Conservation (phyloP, 2,797 vertebrate species). For the Emydoidea blandingii region DNA sequence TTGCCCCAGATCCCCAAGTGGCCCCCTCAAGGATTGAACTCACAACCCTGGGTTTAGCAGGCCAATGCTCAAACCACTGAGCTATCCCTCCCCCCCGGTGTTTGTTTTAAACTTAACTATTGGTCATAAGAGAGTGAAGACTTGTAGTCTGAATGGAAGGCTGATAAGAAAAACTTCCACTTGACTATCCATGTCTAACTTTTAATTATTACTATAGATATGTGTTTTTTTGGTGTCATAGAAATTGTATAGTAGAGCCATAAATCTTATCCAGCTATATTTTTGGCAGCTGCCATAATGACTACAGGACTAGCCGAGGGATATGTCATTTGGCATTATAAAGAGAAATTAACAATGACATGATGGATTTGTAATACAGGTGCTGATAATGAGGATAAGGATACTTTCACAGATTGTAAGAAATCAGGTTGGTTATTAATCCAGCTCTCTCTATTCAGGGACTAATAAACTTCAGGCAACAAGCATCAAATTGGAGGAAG, state of each 20-base stretch:
- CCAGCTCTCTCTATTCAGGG: conserved; percentile 24
- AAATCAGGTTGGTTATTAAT: background rate
- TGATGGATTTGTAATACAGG: conserved; percentile 4
- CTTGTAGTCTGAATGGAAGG: background rate
- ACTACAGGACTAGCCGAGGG: background rate
- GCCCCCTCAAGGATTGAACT: no score
- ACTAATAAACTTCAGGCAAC: background rate
- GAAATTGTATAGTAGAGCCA: background rate
- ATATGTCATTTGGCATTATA: background rate
- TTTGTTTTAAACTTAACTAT: accelerated
- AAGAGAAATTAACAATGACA: background rate
- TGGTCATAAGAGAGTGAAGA: background rate
- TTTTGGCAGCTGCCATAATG: background rate
- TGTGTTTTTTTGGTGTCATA: background rate
- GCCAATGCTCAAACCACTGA: no score
- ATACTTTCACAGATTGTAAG: background rate
- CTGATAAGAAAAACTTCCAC: background rate
- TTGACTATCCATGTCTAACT: background rate
- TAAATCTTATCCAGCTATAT: background rate
- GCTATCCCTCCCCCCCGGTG: no score
- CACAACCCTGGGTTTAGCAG: no score
- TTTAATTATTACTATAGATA: background rate
- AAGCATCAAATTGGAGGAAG: background rate
- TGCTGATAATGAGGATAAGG: background rate
- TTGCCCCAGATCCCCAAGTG: no score